A percentile compares a stretch with the other conserved stretches of the same genome.
These are phyloP conservation scores for Ostrea edulis DNA, from an alignment of 1,140 invertebrate genomes.

Conservation along the genomic window DNA sequence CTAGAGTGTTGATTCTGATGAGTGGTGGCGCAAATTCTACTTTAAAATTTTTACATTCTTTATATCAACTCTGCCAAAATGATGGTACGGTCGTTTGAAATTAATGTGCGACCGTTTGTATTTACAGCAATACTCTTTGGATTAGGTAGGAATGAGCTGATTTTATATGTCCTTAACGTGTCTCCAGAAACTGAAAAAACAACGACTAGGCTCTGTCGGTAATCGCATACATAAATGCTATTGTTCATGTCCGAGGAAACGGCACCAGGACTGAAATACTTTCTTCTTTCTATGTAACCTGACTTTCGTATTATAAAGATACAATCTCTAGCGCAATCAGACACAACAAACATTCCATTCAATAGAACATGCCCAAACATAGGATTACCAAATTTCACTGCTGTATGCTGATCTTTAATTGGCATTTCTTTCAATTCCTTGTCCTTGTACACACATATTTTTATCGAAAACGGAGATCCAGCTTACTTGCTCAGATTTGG, in stretches of 20 bases:
- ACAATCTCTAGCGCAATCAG: background rate
- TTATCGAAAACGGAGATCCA: background rate
- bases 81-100: background rate
- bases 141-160: background rate
- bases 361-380: background rate
- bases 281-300: background rate
- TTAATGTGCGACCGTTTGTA: background rate
- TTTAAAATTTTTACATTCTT: background rate
- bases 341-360: background rate
- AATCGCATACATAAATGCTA: conserved; percentile 2
- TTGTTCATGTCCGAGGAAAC: background rate
- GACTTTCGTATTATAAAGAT: background rate
- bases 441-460: background rate
- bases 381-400: background rate
- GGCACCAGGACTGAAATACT: background rate
- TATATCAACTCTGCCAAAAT: background rate
- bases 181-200: background rate
- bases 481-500: background rate
- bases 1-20: no score
- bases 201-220: background rate
- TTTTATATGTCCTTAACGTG: background rate
- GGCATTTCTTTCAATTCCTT: background rate
- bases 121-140: background rate
- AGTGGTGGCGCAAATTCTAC: background rate
- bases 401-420: background rate